phyloP scores from a whole-genome alignment of 2,113 vertebrate genomes.

The Reinhardtius hippoglossoides region DNA sequence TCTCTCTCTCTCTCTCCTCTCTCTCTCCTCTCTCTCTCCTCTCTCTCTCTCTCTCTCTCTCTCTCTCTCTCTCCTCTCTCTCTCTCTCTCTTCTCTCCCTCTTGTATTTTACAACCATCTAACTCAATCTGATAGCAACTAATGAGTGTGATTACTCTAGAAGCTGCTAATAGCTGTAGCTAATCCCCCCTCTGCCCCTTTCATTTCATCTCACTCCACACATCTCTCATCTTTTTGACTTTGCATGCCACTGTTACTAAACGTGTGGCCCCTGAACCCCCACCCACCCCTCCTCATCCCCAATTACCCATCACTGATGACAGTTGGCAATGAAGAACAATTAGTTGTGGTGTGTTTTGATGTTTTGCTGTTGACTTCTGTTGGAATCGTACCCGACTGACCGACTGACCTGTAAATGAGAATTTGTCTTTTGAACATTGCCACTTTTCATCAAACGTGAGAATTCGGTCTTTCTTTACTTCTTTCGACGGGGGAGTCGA shows the following conservation, averaged over 20 bases:
- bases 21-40: not conserved
- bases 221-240: conserved; percentile 61
- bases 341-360: conserved; percentile 11
- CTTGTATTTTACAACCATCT: conserved; percentile 66
- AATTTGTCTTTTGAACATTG: not conserved
- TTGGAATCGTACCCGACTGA: conserved; percentile 4
- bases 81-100: not conserved
- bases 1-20: conserved; percentile 5
- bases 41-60: not conserved
- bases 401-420: not conserved
- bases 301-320: conserved; percentile 49
- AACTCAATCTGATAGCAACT: conserved; percentile 74
- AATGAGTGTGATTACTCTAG: conserved; percentile 80
- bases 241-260: conserved; percentile 31
- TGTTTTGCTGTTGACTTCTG: not conserved
- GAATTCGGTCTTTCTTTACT: not conserved
- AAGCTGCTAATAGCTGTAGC: conserved; percentile 75
- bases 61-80: not conserved
- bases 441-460: not conserved
- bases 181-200: conserved; percentile 65
- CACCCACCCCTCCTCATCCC: conserved; percentile 1
- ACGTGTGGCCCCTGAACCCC: conserved; percentile 16
- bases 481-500: not conserved
- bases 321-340: conserved; percentile 13
- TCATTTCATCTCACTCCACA: conserved; percentile 66